These are phyloP conservation scores for Lepidurus couesii DNA, from an alignment of 1,140 invertebrate species.

Conservation along the genomic window DNA sequence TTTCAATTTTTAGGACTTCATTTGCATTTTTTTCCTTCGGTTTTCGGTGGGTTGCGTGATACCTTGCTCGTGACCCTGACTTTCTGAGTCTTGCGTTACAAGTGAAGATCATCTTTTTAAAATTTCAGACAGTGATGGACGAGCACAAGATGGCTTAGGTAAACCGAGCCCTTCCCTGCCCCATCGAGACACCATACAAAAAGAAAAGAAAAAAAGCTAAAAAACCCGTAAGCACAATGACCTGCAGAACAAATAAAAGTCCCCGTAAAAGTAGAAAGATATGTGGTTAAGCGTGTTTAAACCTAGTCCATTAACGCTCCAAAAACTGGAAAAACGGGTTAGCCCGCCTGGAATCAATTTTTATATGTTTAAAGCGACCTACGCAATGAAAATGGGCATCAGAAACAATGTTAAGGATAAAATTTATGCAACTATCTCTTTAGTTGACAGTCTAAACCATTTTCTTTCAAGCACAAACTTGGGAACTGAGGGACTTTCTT, in stretches of 20 bases:
- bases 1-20: not conserved
- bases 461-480: too few species aligned
- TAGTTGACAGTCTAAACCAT: too few species aligned
- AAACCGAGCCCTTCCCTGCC: not conserved
- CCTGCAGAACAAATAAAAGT: not conserved
- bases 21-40: not conserved
- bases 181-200: not conserved
- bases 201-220: not conserved
- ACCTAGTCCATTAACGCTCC: not conserved
- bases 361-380: too few species aligned
- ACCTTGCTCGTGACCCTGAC: not conserved
- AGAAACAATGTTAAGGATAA: too few species aligned
- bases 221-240: not conserved
- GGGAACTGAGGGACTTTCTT: too few species aligned
- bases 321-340: not conserved
- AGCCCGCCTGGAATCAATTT: too few species aligned
- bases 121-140: constrained; percentile 14
- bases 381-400: too few species aligned
- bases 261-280: too few species aligned
- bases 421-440: too few species aligned
- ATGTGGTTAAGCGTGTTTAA: too few species aligned
- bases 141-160: constrained; percentile 4
- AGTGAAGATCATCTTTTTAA: not conserved
- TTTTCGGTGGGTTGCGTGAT: not conserved
- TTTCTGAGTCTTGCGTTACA: not conserved